Evolutionary conservation across 1,140 invertebrate species (phyloP), one percentile per base, ranked within the genome.

Genomic region (Drosophila nigrodunni): DNA sequence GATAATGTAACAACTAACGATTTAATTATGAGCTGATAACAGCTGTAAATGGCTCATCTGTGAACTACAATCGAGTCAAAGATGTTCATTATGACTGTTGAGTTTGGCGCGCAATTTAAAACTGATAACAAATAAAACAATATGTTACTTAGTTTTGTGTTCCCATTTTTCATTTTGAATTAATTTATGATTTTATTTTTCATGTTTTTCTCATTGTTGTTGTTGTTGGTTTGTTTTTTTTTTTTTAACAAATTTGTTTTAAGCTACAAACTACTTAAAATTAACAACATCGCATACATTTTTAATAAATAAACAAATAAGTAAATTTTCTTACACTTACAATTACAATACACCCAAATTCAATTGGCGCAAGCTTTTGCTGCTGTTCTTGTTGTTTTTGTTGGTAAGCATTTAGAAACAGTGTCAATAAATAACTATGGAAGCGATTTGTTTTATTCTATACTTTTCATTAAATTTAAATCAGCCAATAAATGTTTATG

Each of bases 271-370:
- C 82, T 87, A 87, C 82, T 87, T 87, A 87, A 68, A 87, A 77
- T 79, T 87, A 87, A 77, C 82, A 87, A 87, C 82, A 87, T 87
- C 79, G 82, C 82, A 87, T 72, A 82, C 75, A 78, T 76, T 59
- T 67, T 70, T 61, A 78, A 81, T 86, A 72, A 85, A 83, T 78
- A 85, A 80, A 80, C 81, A 85, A 72, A 75, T 77, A 65, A 64
- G 18, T 18, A 18, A 50, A 57, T 81, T 74, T 41, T 72, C 61
- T 9, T 65, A 80, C 71, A 85, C 71, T 60, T 85, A 82, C 75
- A 82, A 75, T 30, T 85, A 82, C 75, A 82, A 75, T 82, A 70
- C 46, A 80, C 66, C 50, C 55, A 37, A 69, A 57, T 47, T 58
- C 60, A 86, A 70, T 75, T 62, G 67, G 61, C 73, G 54, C 50